phyloP scores from a whole-genome alignment of 2,888 invertebrate genomes.

The Chorisops tibialis region DNA sequence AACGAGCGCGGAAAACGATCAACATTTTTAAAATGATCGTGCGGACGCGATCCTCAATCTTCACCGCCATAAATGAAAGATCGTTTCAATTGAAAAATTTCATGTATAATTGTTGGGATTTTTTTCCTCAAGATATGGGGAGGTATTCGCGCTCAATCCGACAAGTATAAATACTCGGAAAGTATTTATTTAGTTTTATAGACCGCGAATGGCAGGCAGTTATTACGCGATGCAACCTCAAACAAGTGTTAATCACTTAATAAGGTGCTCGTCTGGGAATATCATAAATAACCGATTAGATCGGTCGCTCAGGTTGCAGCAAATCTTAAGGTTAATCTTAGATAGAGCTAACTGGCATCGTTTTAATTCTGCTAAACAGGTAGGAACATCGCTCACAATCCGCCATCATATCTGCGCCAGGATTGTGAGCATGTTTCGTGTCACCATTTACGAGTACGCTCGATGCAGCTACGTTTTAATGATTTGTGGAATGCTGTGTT shows the following conservation, averaged over 20 bases:
- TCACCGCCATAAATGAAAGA: no score
- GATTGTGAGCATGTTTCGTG: conserved; percentile 18
- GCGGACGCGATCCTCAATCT: no score
- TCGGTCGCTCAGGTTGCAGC: conserved; percentile 8
- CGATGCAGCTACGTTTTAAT: not conserved
- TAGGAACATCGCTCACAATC: not conserved
- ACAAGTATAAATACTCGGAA: not conserved
- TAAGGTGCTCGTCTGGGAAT: conserved; percentile 28
- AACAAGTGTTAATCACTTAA: conserved; percentile 28
- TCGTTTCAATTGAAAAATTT: no score
- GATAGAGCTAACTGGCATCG: not conserved
- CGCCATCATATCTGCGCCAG: not conserved
- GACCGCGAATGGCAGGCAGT: conserved; percentile 10
- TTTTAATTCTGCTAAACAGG: not conserved
- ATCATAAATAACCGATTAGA: conserved; percentile 29
- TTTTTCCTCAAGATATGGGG: no score
- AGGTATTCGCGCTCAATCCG: no score
- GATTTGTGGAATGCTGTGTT: conserved; percentile 18
- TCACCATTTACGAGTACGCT: conserved; percentile 13
- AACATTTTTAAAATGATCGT: no score
- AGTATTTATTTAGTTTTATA: not conserved
- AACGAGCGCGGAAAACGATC: no score
- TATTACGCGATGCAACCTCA: conserved; percentile 19
- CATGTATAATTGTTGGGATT: no score
- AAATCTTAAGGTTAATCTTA: no score